A percentile compares a stretch with the other conserved stretches of the same genome.
phyloP scores from a whole-genome alignment of 2,113 vertebrate species.

The Panthera uncia region DNA sequence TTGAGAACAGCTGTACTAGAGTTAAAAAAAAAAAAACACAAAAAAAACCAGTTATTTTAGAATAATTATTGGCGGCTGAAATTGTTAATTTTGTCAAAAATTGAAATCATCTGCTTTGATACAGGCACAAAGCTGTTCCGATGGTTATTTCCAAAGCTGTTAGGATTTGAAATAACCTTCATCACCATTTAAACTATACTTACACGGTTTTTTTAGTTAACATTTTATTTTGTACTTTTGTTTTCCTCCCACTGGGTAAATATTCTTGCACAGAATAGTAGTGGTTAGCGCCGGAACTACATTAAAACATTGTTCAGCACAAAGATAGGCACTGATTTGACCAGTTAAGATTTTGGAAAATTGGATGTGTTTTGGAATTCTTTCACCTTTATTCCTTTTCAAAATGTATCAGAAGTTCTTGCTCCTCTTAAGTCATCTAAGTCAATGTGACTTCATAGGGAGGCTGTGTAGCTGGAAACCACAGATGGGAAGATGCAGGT shows the following conservation, averaged over 20 bases:
- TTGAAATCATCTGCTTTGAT: neutral
- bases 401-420: neutral
- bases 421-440: neutral
- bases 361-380: neutral
- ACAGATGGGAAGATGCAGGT: neutral
- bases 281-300: neutral
- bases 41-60: neutral
- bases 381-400: neutral
- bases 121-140: neutral
- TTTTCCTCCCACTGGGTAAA: neutral
- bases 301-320: neutral
- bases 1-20: neutral
- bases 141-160: neutral
- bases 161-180: neutral
- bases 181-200: neutral
- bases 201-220: neutral
- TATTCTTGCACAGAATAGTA: neutral
- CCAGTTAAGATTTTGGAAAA: neutral
- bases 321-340: neutral
- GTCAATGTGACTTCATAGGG: neutral
- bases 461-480: neutral
- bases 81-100: neutral
- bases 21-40: neutral
- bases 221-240: neutral
- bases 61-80: neutral